Evolutionary conservation across 2,113 vertebrate species (phyloP), one percentile per base, ranked within the genome.

Genomic region (Hemichromis elongatus): DNA sequence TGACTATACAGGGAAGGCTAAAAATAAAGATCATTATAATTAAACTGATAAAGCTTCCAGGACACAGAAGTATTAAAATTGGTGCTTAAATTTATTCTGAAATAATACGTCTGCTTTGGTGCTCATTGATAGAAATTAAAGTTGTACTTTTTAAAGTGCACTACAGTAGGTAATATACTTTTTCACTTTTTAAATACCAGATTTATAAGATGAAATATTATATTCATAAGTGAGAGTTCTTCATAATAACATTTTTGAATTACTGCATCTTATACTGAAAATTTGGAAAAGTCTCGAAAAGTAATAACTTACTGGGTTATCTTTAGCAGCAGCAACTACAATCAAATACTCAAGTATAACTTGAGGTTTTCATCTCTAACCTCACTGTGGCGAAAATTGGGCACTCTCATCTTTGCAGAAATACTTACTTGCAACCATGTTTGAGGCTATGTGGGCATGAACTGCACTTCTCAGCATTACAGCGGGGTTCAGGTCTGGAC

Each of bases 21-120:
- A 79, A 66, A 19, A 81, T 83, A 24, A 53, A 85, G 14, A 78
- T 80, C 59, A 81, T 55, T 75, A 18, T 81, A 82, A 24, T 92
- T 75, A 86, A 54, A 87, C 35, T 66, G 63, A 70, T 33, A 83
- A 81, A 37, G 28, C 82, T 35, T 30, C 16, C 28, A 79, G 24
- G 82, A 28, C 30, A 40, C 13, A 35, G 35, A 79, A 52, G 28
- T 45, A 28, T 73, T 78, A 42, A 42, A 78, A 19, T 68, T 26
- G 16, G 19, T 26, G 26, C 21, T 53, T 80, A 6, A 24, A 45
- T 79, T n/a, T 78, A 35, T 55, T 56, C 42, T 82, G 18, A 59
- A 84, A 50, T 45, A 24, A 59, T 33, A 68, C 50, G 33, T 33
- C 18, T 21, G 45, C 7, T 14, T 70, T 3, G 9, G 50, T 2